A percentile compares a stretch with the other conserved stretches of the same genome.
phyloP scores from a whole-genome alignment of 2,797 vertebrate genomes.

The Cryptoprocta ferox region DNA sequence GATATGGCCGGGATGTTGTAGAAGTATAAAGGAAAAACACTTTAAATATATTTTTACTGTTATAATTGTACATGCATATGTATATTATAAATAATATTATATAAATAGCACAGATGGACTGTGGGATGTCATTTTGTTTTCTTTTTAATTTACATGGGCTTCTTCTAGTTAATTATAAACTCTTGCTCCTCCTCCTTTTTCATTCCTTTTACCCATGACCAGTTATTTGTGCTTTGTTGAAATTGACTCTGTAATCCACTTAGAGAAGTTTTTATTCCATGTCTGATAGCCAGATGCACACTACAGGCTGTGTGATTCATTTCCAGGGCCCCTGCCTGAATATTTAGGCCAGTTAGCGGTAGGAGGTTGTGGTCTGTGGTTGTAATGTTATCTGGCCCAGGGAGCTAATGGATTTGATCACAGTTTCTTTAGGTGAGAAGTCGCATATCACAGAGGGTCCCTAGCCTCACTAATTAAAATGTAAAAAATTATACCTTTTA shows the following conservation, averaged over 20 bases:
- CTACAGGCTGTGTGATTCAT: constrained; percentile 81
- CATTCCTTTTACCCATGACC: constrained; percentile 65
- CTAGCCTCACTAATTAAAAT: constrained; percentile 69
- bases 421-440: constrained; percentile 68
- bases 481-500: constrained; percentile 19
- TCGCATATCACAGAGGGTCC: constrained; percentile 52
- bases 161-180: constrained; percentile 43
- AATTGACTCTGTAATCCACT: constrained; percentile 82
- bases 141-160: background rate
- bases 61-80: background rate
- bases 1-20: background rate
- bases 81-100: background rate
- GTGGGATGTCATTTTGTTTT: constrained; percentile 52
- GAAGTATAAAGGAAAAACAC: background rate
- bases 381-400: constrained; percentile 81
- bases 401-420: constrained; percentile 80
- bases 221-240: constrained; percentile 63
- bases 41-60: background rate
- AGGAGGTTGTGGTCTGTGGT: constrained; percentile 81
- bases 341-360: constrained; percentile 82
- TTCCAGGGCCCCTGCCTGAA: constrained; percentile 81
- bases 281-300: constrained; percentile 86
- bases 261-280: constrained; percentile 75
- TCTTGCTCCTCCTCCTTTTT: constrained; percentile 51
- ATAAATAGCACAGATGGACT: constrained; percentile 28